Evolutionary conservation across 1,140 invertebrate genomes (phyloP).

Genomic region (Eupeodes corollae): DNA sequence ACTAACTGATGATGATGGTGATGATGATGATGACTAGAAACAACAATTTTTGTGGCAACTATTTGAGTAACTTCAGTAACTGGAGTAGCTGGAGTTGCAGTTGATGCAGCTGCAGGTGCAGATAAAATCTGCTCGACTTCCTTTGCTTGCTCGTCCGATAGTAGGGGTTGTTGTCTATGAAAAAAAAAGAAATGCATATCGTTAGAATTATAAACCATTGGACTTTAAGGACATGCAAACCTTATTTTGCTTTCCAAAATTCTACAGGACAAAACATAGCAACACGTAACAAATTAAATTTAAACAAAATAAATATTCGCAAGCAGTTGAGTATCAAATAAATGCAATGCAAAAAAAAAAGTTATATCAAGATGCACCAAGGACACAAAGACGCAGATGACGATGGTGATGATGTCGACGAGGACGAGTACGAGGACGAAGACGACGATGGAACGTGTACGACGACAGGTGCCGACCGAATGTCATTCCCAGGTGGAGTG

Average conservation of each 20-base stretch:
- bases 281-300: neutral
- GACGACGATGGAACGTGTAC: too few species aligned
- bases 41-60: conserved; percentile 20
- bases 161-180: conserved; percentile 57
- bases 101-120: conserved; percentile 38
- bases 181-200: conserved; percentile 5
- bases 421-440: too few species aligned
- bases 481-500: too few species aligned
- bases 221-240: conserved; percentile 41
- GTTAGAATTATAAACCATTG: conserved; percentile 5
- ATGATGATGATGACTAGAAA: neutral
- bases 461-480: too few species aligned
- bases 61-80: conserved; percentile 33
- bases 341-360: conserved; percentile 8
- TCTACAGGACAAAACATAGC: conserved; percentile 38
- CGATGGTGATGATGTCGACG: too few species aligned
- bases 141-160: conserved; percentile 76
- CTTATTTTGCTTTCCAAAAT: conserved; percentile 69
- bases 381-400: too few species aligned
- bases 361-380: too few species aligned
- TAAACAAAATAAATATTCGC: neutral
- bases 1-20: conserved; percentile 1
- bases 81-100: too few species aligned
- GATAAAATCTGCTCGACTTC: conserved; percentile 68
- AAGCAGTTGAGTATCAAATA: conserved; percentile 16